Conservation (phyloP, 2,888 invertebrate genomes). For the Mongoloraphidia duomilia region DNA sequence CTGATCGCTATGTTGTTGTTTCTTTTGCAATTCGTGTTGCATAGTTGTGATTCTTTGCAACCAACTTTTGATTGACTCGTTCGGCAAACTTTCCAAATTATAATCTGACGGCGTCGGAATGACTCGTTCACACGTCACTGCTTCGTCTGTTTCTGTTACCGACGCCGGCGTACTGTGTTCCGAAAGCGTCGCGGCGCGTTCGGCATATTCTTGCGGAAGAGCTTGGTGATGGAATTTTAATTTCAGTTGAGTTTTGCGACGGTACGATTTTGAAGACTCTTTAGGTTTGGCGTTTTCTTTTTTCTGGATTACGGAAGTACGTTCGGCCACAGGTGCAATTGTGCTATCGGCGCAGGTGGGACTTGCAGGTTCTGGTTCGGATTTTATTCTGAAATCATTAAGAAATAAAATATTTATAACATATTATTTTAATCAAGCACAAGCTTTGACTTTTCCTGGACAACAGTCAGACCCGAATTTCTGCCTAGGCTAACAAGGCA, state of each 20-base stretch:
- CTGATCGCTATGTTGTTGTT: slow-evolving; percentile 14
- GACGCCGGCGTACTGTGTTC: slow-evolving; percentile 14
- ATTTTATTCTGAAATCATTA: neutral
- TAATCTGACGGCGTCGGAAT: slow-evolving; percentile 25
- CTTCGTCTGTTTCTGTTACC: slow-evolving; percentile 18
- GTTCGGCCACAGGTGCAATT: neutral
- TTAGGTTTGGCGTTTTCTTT: neutral
- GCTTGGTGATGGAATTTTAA: slow-evolving; percentile 71
- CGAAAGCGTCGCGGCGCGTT: neutral
- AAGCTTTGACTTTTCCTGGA: too few species aligned
- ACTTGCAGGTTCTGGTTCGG: neutral
- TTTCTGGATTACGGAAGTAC: neutral
- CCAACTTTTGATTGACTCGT: slow-evolving; percentile 60
- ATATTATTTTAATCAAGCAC: neutral
- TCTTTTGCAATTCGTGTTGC: slow-evolving; percentile 41
- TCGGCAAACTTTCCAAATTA: slow-evolving; percentile 21
- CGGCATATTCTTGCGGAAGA: slow-evolving; percentile 44
- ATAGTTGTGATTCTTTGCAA: slow-evolving; percentile 59
- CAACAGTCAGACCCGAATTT: too few species aligned
- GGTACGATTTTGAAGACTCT: slow-evolving; percentile 15
- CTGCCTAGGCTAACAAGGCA: too few species aligned
- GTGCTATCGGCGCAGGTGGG: neutral
- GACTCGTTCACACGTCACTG: slow-evolving; percentile 25
- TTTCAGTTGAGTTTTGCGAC: slow-evolving; percentile 57
- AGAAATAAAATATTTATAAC: neutral